Conservation (phyloP, 2,113 vertebrate genomes). For the Hystrix cristata region DNA sequence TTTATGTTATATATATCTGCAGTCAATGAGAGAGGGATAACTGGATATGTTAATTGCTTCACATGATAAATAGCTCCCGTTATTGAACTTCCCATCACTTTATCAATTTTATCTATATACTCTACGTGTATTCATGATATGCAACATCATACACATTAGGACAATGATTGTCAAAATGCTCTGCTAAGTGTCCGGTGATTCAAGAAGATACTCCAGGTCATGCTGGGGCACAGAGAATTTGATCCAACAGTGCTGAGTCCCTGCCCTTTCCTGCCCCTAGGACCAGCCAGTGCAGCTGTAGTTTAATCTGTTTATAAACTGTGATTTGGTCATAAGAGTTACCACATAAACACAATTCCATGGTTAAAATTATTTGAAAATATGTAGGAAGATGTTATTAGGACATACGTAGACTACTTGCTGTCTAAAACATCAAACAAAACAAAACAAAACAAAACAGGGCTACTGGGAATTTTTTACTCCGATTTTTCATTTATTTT, state of each 20-base stretch:
- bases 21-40: background rate
- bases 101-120: background rate
- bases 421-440: background rate
- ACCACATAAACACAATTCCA: background rate
- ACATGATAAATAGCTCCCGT: background rate
- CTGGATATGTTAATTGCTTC: background rate
- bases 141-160: background rate
- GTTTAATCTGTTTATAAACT: constrained; percentile 1
- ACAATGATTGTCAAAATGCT: background rate
- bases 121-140: background rate
- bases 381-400: background rate
- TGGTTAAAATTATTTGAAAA: constrained; percentile 5
- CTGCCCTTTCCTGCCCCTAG: background rate
- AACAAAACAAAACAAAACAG: background rate
- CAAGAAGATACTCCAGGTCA: background rate
- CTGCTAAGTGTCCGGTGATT: background rate
- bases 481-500: background rate
- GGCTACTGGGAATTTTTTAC: background rate
- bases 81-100: background rate
- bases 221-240: background rate
- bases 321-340: background rate
- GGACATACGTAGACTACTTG: background rate
- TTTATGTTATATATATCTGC: background rate
- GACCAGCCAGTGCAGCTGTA: background rate
- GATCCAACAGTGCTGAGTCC: background rate